Base-by-base conservation (phyloP, 2,797 vertebrate species). In the Propithecus deckenii region DNA sequence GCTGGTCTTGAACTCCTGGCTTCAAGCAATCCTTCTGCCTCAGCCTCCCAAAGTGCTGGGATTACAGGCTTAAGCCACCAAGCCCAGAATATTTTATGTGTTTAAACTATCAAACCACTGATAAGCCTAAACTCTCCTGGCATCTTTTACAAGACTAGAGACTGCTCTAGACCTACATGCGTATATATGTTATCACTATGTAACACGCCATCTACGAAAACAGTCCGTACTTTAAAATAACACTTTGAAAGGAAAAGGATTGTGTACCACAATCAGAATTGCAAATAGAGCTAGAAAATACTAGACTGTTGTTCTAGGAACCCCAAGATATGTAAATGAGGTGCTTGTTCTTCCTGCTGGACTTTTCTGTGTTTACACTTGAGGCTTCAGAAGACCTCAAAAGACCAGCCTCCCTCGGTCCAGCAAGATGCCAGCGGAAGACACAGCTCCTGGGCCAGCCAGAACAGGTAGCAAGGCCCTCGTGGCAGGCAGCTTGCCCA, bases 391-490 rank as follows among this genome's bases (percentile, higher is more conserved):
- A 87, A 95, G 95, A 88, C 79, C 89, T 94, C 94, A 63, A 38
- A 74, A 65, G 32, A 65, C 48, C 93, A 89, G 59, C 89, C 50
- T 72, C 89, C 78, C 69, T 71, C 23, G 7, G 65, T 38, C 89
- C 91, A 88, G 93, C 93, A 71, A 79, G 97, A 96, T 4, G 67
- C 91, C 91, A 5, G 57, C 17, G 38, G 95, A 98, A 92, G 94
- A 46, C 0, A 32, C 79, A 78, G 67, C 86, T 91, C 84, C 89
- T 12, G 76, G 94, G 87, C 81, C 95, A 67, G 57, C 97, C 72
- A n/a, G 84, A 92, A 59, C 98, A 97, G 97, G 97, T 94, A 98
- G 98, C 87, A 13, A 69, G 65, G 90, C 76, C 88, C 95, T 81
- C 32, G 41, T n/a, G 90, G 57, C 46, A 13, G 63, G 71, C 72